A percentile compares a stretch with the other conserved stretches of the same genome.
Evolutionary conservation across 2,113 vertebrate genomes (phyloP).

Genomic region (Phrynosoma platyrhinos): DNA sequence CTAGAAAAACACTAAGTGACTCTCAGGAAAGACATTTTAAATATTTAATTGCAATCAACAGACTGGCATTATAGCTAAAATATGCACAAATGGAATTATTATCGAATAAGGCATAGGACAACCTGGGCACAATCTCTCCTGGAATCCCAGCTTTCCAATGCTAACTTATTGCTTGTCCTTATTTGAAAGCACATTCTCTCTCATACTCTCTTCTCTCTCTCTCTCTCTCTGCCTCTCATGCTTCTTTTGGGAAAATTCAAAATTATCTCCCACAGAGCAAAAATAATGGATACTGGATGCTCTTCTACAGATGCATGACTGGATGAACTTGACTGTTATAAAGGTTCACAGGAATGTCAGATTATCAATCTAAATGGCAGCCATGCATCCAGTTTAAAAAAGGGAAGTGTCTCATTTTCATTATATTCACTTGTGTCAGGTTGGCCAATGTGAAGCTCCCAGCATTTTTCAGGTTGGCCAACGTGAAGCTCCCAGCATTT

Average conservation of each 20-base stretch:
- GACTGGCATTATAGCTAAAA: conserved; percentile 52
- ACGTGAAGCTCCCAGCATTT: too few relatives aligned
- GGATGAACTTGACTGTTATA: conserved; percentile 38
- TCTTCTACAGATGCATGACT: conserved; percentile 17
- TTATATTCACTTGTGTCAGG: background rate
- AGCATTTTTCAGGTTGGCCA: too few relatives aligned
- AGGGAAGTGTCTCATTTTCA: conserved; percentile 9
- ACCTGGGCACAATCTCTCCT: conserved; percentile 66
- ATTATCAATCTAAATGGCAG: conserved; percentile 44
- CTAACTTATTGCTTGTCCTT: conserved; percentile 76
- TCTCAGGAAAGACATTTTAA: conserved; percentile 58
- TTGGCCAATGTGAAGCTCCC: too few relatives aligned
- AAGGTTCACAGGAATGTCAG: background rate
- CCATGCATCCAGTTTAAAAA: conserved; percentile 32
- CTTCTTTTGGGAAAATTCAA: conserved; percentile 53
- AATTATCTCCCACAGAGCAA: conserved; percentile 62
- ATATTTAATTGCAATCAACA: conserved; percentile 60
- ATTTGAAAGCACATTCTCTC: conserved; percentile 53
- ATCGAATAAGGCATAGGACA: conserved; percentile 77
- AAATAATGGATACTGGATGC: conserved; percentile 7
- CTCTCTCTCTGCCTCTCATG: conserved; percentile 8
- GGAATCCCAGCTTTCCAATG: conserved; percentile 62
- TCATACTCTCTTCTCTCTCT: conserved; percentile 17
- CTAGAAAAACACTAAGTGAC: conserved; percentile 68
- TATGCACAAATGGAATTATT: conserved; percentile 61